Evolutionary conservation across 2,113 vertebrate species (phyloP).

Genomic region (Diphyllodes magnificus): DNA sequence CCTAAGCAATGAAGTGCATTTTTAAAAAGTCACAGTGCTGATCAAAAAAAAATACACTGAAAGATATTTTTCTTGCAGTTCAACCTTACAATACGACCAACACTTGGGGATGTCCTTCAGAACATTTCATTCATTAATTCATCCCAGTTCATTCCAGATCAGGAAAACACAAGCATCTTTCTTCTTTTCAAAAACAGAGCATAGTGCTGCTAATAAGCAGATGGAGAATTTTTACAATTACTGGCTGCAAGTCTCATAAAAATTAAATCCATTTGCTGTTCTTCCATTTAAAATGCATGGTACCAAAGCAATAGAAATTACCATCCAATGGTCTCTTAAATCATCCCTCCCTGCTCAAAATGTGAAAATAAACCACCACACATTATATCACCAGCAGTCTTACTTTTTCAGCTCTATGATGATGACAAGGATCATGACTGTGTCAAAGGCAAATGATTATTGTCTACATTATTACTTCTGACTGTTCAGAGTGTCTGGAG

Average conservation of each 20-base stretch:
- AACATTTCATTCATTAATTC: neutral
- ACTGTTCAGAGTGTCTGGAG: neutral
- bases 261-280: slow-evolving; percentile 26
- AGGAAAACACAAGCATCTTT: neutral
- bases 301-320: slow-evolving; percentile 31
- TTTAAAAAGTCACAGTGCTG: neutral
- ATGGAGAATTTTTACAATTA: neutral
- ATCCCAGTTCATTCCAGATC: neutral
- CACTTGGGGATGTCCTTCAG: neutral
- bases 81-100: neutral
- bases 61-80: neutral
- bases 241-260: neutral
- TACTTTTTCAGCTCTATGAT: neutral
- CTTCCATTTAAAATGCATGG: neutral
- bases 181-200: neutral
- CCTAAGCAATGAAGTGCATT: neutral
- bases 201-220: neutral
- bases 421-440: neutral
- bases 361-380: neutral
- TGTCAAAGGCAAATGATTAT: neutral
- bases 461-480: neutral
- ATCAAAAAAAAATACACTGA: neutral
- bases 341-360: neutral
- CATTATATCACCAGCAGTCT: neutral
- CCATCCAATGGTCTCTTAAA: slow-evolving; percentile 8